A percentile compares a stretch with the other conserved stretches of the same genome.
Conservation (phyloP, 92 coral and sea anemone species). For the Phymanthus crucifer region DNA sequence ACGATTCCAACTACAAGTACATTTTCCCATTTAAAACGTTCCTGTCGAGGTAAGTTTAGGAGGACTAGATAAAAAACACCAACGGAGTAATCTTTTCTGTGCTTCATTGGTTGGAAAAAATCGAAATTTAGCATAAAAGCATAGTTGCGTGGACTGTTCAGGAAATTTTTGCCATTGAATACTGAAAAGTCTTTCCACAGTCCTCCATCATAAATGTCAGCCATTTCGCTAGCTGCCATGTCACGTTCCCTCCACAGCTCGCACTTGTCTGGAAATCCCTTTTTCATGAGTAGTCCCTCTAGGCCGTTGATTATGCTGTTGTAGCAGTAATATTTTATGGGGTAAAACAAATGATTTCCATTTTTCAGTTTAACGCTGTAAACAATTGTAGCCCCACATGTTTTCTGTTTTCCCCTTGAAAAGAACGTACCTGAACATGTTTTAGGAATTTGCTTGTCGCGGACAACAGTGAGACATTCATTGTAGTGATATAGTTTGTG, state of each 20-base stretch:
- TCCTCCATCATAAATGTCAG: constrained; percentile 51
- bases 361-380: background rate
- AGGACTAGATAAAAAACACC: constrained; percentile 46
- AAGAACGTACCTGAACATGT: background rate
- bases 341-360: background rate
- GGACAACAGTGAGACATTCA: constrained; percentile 16
- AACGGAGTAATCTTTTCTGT: constrained; percentile 32
- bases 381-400: constrained; percentile 12
- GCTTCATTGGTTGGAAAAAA: constrained; percentile 50
- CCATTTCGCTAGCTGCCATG: constrained; percentile 1
- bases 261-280: background rate
- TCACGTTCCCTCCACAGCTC: background rate
- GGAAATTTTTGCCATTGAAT: constrained; percentile 24
- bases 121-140: constrained; percentile 57
- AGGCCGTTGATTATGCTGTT: background rate
- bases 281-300: background rate
- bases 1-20: constrained; percentile 46
- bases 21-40: constrained; percentile 52
- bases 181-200: constrained; percentile 43
- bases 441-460: constrained; percentile 9
- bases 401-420: constrained; percentile 14
- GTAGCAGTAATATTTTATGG: constrained; percentile 1
- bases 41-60: constrained; percentile 41
- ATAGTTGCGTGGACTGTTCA: constrained; percentile 51
- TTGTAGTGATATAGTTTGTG: constrained; percentile 35